phyloP scores from a whole-genome alignment of 2,888 invertebrate genomes.

The Drosophila nr. perissopoda region DNA sequence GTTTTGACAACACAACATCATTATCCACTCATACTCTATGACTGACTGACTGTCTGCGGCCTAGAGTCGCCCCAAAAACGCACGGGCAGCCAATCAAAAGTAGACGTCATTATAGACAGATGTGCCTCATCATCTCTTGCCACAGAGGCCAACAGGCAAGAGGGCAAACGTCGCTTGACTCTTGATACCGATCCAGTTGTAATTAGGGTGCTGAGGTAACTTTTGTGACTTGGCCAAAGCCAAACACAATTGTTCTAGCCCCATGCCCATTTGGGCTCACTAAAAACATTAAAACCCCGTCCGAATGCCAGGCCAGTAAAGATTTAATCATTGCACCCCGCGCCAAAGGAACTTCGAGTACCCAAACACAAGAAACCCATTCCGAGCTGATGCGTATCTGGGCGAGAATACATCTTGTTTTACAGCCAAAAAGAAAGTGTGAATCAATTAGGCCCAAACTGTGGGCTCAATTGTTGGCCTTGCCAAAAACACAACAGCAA shows the following conservation, averaged over 20 bases:
- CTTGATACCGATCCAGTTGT: constrained; percentile 52
- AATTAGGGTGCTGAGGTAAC: constrained; percentile 39
- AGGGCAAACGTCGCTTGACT: constrained; percentile 16
- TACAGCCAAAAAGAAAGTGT: constrained; percentile 80
- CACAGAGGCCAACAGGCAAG: constrained; percentile 30
- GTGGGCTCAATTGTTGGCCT: constrained; percentile 63
- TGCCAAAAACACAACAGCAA: constrained; percentile 57
- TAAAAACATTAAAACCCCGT: constrained; percentile 17
- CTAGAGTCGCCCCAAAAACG: constrained; percentile 19
- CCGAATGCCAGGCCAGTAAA: constrained; percentile 52
- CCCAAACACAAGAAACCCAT: constrained; percentile 14
- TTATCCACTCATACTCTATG: constrained; percentile 65
- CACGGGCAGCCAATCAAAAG: constrained; percentile 52
- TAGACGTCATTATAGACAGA: constrained; percentile 58
- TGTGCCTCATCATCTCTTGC: constrained; percentile 60
- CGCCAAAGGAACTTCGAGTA: not conserved
- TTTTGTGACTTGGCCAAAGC: constrained; percentile 50
- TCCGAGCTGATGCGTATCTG: constrained; percentile 21
- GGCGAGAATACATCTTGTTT: constrained; percentile 68
- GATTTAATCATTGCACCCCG: constrained; percentile 63
- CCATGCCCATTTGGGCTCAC: not conserved
- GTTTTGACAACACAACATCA: constrained; percentile 81
- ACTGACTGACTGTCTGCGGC: not conserved
- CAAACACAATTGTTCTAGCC: constrained; percentile 50
- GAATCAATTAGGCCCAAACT: constrained; percentile 78